Evolutionary conservation across 2,113 vertebrate genomes (phyloP).

Genomic region (Atrichornis clamosus): DNA sequence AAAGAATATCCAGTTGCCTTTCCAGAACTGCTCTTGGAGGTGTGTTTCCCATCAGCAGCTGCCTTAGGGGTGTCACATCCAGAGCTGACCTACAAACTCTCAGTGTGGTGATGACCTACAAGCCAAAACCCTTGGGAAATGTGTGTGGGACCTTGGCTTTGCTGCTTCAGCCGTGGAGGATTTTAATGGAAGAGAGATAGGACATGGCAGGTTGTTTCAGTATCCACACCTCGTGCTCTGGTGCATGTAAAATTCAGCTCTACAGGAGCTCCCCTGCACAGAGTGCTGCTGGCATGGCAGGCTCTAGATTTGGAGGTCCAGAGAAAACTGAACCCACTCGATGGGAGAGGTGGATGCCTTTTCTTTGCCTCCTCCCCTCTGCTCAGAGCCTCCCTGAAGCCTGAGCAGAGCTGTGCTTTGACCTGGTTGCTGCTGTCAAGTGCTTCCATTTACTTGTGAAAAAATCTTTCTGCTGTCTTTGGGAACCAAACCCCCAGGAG

Average conservation of each 20-base stretch:
- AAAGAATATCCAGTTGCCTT: background rate
- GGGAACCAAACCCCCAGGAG: background rate
- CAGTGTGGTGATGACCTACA: background rate
- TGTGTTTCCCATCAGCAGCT: background rate
- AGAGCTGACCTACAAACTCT: background rate
- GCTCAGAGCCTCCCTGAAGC: background rate
- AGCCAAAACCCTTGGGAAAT: background rate
- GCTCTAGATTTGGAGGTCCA: rapidly evolving
- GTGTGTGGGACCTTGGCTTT: background rate
- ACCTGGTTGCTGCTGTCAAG: slow-evolving; percentile 18
- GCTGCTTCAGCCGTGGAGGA: background rate
- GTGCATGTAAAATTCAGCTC: background rate
- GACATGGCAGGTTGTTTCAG: background rate
- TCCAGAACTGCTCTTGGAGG: background rate
- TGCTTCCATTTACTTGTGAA: background rate
- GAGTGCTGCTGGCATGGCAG: background rate
- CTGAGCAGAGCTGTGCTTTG: background rate
- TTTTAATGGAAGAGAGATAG: background rate
- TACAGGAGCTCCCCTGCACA: background rate
- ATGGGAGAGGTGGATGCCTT: background rate
- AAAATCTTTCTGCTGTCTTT: background rate
- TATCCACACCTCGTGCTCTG: background rate
- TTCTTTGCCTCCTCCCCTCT: background rate
- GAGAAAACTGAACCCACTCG: background rate
- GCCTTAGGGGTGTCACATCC: background rate